Evolutionary conservation across 2,113 vertebrate genomes (phyloP).

Genomic region (Nerophis ophidion): DNA sequence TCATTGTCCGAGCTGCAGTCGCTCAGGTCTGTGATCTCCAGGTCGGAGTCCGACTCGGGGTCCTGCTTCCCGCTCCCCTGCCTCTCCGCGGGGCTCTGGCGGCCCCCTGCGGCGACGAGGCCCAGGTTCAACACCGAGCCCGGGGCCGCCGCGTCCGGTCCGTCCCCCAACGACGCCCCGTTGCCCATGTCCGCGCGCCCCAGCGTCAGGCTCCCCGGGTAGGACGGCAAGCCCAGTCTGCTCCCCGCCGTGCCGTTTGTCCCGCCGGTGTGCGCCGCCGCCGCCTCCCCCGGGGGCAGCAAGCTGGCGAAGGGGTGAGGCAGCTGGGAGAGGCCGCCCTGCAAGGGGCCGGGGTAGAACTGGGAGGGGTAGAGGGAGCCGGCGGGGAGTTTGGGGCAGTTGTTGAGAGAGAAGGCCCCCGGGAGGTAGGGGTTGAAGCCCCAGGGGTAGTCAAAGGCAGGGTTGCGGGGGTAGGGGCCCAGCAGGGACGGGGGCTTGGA

Average conservation of each 20-base stretch:
- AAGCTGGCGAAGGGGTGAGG: conserved; percentile 76
- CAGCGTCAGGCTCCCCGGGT: conserved; percentile 58
- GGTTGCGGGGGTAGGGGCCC: conserved; percentile 78
- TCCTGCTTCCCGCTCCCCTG: conserved; percentile 78
- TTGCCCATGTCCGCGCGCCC: conserved; percentile 67
- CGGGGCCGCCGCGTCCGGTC: conserved; percentile 43
- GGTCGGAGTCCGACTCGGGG: conserved; percentile 82
- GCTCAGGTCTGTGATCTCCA: conserved; percentile 89
- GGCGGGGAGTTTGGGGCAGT: conserved; percentile 82
- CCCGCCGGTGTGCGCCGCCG: conserved; percentile 60
- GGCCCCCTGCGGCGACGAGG: conserved; percentile 48
- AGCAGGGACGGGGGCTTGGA: conserved; percentile 84
- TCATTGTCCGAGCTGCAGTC: conserved; percentile 89
- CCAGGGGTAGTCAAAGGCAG: conserved; percentile 87
- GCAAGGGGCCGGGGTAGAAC: conserved; percentile 84
- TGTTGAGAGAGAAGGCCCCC: conserved; percentile 81
- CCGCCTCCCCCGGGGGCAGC: conserved; percentile 63
- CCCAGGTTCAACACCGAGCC: conserved; percentile 49
- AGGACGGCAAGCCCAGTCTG: conserved; percentile 64
- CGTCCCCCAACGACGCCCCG: conserved; percentile 49
- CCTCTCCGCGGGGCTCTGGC: conserved; percentile 70
- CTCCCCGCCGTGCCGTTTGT: conserved; percentile 63
- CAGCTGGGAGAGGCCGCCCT: conserved; percentile 77
- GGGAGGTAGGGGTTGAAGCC: conserved; percentile 86
- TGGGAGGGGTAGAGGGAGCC: conserved; percentile 84